A percentile compares a stretch with the other conserved stretches of the same genome.
These are phyloP conservation scores for Elephas maximus DNA, from an alignment of 2,113 vertebrate genomes.

Conservation along the genomic window DNA sequence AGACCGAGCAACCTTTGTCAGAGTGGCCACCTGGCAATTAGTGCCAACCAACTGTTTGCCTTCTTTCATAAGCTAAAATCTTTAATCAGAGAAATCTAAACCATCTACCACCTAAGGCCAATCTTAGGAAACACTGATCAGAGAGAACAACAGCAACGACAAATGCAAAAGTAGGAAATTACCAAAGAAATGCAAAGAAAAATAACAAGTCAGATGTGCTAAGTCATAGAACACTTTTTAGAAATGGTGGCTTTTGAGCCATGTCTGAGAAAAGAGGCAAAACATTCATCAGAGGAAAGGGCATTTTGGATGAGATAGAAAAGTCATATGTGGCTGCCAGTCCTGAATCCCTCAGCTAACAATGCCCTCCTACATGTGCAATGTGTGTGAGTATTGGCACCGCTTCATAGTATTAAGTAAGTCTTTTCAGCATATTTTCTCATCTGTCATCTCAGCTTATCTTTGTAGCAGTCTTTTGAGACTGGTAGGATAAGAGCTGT, in stretches of 20 bases:
- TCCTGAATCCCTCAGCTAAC: not conserved
- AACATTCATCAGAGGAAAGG: not conserved
- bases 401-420: constrained; percentile 8
- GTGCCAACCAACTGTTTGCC: not conserved
- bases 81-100: constrained; percentile 28
- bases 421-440: constrained; percentile 40
- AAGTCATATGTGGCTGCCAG: not conserved
- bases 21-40: not conserved
- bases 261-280: constrained; percentile 29
- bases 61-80: constrained; percentile 37
- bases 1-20: not conserved
- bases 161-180: constrained; percentile 29
- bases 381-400: not conserved
- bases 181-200: constrained; percentile 28
- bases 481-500: not conserved
- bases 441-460: constrained; percentile 37
- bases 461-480: constrained; percentile 41
- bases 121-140: constrained; percentile 4
- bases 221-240: not conserved
- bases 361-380: not conserved
- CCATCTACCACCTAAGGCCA: not conserved
- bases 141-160: not conserved
- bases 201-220: not conserved
- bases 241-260: not conserved
- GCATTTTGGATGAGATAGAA: not conserved